These are phyloP conservation scores for Archips crataeganus DNA, from an alignment of 2,888 invertebrate genomes.

Conservation along the genomic window DNA sequence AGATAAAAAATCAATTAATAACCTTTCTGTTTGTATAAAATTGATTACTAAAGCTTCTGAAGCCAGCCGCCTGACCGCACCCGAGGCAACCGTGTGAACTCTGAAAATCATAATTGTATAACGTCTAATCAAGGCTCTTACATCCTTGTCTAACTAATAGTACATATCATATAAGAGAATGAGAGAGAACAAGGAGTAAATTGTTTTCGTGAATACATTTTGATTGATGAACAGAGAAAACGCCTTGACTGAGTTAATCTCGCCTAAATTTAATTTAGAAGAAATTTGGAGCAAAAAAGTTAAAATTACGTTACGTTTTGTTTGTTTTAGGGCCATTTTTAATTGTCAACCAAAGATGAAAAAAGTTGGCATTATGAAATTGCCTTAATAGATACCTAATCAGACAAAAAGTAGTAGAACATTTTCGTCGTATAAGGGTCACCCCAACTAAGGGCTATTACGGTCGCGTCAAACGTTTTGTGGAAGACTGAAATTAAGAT, in stretches of 20 bases:
- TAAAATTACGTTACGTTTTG: slow-evolving; percentile 69
- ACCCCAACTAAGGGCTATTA: slow-evolving; percentile 53
- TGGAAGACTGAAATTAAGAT: slow-evolving; percentile 78
- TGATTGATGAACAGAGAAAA: slow-evolving; percentile 86
- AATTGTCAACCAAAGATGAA: slow-evolving; percentile 39
- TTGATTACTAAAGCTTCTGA: slow-evolving; percentile 82
- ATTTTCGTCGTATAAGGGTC: slow-evolving; percentile 6
- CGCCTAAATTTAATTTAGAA: slow-evolving; percentile 81
- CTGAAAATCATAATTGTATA: slow-evolving; percentile 74
- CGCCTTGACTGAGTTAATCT: slow-evolving; percentile 83
- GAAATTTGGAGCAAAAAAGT: slow-evolving; percentile 38
- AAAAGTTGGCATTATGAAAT: slow-evolving; percentile 3
- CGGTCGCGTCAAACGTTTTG: slow-evolving; percentile 78
- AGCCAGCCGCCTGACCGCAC: slow-evolving; percentile 70
- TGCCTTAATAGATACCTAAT: not conserved
- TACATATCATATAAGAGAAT: slow-evolving; percentile 51
- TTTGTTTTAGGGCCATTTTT: slow-evolving; percentile 76
- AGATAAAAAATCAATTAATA: slow-evolving; percentile 80
- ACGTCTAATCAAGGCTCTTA: slow-evolving; percentile 67
- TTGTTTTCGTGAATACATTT: slow-evolving; percentile 67
- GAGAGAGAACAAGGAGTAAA: slow-evolving; percentile 73
- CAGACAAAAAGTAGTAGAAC: slow-evolving; percentile 3
- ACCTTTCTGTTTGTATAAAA: slow-evolving; percentile 82
- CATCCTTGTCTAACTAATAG: slow-evolving; percentile 57
- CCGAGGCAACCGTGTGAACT: slow-evolving; percentile 75